These are phyloP conservation scores for Drosophila ficusphila DNA, from an alignment of 1,140 invertebrate species.

Conservation along the genomic window DNA sequence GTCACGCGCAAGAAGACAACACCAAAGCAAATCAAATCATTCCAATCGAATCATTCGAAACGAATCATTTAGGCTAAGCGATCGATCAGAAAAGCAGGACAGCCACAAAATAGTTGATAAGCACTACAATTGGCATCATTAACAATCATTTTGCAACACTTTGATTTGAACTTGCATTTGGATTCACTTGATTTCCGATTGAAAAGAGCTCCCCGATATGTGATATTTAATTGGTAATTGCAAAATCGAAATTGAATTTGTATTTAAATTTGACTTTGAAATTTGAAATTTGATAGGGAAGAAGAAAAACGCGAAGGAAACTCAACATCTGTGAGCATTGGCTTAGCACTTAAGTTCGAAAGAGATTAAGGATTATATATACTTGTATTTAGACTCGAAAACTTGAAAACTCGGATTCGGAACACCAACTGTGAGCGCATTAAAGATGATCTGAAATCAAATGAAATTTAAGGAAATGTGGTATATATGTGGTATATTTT, in stretches of 20 bases:
- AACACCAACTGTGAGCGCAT: constrained; percentile 75
- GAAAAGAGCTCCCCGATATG: constrained; percentile 83
- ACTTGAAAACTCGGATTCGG: constrained; percentile 27
- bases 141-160: constrained; percentile 62
- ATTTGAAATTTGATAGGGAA: constrained; percentile 30
- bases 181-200: constrained; percentile 60
- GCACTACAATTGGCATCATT: constrained; percentile 38
- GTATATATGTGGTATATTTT: constrained; percentile 74
- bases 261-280: constrained; percentile 35
- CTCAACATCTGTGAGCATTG: constrained; percentile 75
- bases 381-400: constrained; percentile 52
- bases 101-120: constrained; percentile 75
- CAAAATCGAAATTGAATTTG: constrained; percentile 53
- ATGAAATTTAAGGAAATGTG: constrained; percentile 46
- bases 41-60: constrained; percentile 32
- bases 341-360: constrained; percentile 72
- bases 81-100: constrained; percentile 41
- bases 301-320: constrained; percentile 47
- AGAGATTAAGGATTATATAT: constrained; percentile 43
- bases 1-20: constrained; percentile 60
- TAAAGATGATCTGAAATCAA: constrained; percentile 60
- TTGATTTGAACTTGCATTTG: constrained; percentile 68
- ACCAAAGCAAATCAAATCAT: constrained; percentile 51
- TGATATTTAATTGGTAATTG: constrained; percentile 80
- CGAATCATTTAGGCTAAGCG: constrained; percentile 48